Evolutionary conservation across 1,140 invertebrate genomes (phyloP).

Genomic region (Bombus breviceps): DNA sequence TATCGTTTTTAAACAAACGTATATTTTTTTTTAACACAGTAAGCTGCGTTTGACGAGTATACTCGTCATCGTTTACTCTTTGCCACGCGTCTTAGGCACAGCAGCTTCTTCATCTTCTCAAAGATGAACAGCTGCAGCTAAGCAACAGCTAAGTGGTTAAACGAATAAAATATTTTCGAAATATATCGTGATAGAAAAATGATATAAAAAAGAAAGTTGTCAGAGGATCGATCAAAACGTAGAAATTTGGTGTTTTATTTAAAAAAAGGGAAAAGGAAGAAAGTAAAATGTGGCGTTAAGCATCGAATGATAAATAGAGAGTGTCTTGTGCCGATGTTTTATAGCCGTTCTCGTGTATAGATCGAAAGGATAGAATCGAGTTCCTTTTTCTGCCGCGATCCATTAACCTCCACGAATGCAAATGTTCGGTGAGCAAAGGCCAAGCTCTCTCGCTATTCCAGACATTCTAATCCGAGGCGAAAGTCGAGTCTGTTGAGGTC

Average conservation of each 20-base stretch:
- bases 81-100: rapidly evolving
- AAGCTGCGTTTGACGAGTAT: too few species aligned
- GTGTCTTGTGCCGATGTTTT: too few species aligned
- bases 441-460: conserved; percentile 31
- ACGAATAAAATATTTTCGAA: too few species aligned
- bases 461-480: conserved; percentile 44
- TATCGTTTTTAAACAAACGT: too few species aligned
- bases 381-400: conserved; percentile 39
- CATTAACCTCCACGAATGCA: conserved; percentile 48
- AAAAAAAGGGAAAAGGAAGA: background rate
- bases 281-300: background rate
- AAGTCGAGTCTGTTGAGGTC: conserved; percentile 19
- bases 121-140: too few species aligned
- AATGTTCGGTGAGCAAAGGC: conserved; percentile 45
- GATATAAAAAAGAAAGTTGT: too few species aligned
- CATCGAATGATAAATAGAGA: background rate
- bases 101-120: too few species aligned
- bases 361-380: conserved; percentile 39
- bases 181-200: too few species aligned
- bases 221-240: too few species aligned
- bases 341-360: background rate
- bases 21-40: too few species aligned
- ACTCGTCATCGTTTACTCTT: too few species aligned
- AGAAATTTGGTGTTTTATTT: background rate
- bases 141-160: too few species aligned